Percentiles rank a stretch among this genome's conserved stretches.
Evolutionary conservation across 2,888 invertebrate species (phyloP).

Genomic region (Aphrophora alni): DNA sequence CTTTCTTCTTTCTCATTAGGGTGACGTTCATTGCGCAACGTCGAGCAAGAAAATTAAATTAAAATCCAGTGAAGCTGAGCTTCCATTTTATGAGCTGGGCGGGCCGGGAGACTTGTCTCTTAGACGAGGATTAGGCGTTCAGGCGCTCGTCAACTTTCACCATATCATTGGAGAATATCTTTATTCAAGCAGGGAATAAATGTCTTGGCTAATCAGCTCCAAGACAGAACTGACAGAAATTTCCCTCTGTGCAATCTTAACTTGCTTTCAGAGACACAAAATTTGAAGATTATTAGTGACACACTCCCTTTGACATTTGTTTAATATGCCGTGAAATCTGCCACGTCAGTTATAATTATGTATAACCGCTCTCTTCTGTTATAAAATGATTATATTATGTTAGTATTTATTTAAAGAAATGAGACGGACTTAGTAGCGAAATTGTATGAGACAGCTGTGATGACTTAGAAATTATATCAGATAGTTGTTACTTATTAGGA

Average conservation of each 20-base stretch:
- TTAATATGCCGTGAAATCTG: not conserved
- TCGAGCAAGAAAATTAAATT: conserved; percentile 2
- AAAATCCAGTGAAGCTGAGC: not conserved
- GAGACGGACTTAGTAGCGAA: too few relatives aligned
- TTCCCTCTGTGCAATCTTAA: not conserved
- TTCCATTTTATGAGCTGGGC: not conserved
- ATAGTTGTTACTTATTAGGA: too few relatives aligned
- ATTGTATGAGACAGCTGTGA: too few relatives aligned
- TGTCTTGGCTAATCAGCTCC: not conserved
- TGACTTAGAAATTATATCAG: too few relatives aligned
- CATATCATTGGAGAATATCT: not conserved
- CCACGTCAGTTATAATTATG: not conserved
- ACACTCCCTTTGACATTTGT: conserved; percentile 2
- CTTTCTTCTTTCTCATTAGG: not conserved
- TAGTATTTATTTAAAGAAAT: too few relatives aligned
- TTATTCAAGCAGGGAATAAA: conserved; percentile 5
- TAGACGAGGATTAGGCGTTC: not conserved
- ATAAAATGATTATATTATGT: too few relatives aligned
- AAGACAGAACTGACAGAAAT: not conserved
- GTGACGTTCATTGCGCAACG: not conserved
- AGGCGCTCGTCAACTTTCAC: not conserved
- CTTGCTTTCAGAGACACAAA: not conserved
- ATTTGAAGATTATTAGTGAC: not conserved
- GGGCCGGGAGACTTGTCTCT: not conserved
- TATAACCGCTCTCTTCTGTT: not conserved